Percentiles rank a stretch among this genome's conserved stretches.
Evolutionary conservation across 1,140 invertebrate species (phyloP).

Genomic region (Drosophila persimilis): DNA sequence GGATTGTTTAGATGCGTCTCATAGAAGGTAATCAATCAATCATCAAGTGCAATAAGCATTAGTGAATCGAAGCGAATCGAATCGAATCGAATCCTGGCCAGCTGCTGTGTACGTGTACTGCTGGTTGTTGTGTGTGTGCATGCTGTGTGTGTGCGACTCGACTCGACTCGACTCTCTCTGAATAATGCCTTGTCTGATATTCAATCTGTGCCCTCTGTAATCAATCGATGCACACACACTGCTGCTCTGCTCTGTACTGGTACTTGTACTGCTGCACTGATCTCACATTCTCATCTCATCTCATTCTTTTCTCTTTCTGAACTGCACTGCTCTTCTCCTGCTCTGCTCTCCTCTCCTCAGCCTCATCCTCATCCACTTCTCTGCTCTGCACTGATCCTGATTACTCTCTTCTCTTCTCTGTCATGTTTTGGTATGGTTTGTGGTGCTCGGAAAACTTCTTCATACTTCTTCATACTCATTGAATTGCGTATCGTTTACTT

Average conservation of each 20-base stretch:
- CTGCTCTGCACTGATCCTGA: slow-evolving; percentile 72
- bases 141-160: slow-evolving; percentile 9
- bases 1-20: slow-evolving; percentile 49
- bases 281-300: slow-evolving; percentile 11
- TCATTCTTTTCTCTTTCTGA: slow-evolving; percentile 20
- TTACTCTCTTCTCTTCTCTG: slow-evolving; percentile 49
- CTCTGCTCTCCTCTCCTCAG: slow-evolving; percentile 44
- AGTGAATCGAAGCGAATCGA: slow-evolving; percentile 39
- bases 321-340: slow-evolving; percentile 25
- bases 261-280: slow-evolving; percentile 18
- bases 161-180: slow-evolving; percentile 22
- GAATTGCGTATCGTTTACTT: slow-evolving; percentile 80
- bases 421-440: slow-evolving; percentile 70
- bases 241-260: slow-evolving; percentile 25
- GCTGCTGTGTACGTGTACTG: slow-evolving; percentile 67
- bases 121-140: slow-evolving; percentile 34
- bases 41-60: slow-evolving; percentile 38
- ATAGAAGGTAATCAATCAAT: slow-evolving; percentile 44
- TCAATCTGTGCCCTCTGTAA: too few species aligned
- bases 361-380: slow-evolving; percentile 40
- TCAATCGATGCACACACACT: slow-evolving; percentile 23
- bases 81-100: slow-evolving; percentile 60
- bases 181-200: slow-evolving; percentile 26
- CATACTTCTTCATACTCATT: slow-evolving; percentile 65
- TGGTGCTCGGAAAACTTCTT: slow-evolving; percentile 78